These are phyloP conservation scores for Spinibarbus caldwelli DNA, from an alignment of 2,797 vertebrate genomes.

Conservation along the genomic window DNA sequence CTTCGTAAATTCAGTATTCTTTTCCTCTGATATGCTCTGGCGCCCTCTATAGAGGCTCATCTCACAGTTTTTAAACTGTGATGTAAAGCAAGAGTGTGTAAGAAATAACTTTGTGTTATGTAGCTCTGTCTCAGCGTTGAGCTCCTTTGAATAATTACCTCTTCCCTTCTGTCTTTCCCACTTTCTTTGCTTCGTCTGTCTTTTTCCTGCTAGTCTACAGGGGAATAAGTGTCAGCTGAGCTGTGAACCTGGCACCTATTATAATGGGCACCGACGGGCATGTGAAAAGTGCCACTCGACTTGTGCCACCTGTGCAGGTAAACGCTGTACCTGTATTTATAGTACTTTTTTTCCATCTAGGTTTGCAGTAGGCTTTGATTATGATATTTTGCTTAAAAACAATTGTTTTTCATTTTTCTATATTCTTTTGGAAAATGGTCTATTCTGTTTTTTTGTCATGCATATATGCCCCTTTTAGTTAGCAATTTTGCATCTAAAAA, in stretches of 20 bases:
- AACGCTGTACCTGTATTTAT: not conserved
- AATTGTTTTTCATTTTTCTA: not conserved
- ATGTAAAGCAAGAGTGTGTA: not conserved
- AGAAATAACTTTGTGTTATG: not conserved
- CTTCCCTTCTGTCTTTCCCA: not conserved
- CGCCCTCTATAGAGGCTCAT: not conserved
- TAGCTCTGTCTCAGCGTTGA: not conserved
- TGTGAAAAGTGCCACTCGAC: conserved; percentile 92
- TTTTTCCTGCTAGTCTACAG: conserved; percentile 85
- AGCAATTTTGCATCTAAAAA: not conserved
- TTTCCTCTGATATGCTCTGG: not conserved
- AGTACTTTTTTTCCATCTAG: not conserved
- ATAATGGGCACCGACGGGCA: conserved; percentile 85
- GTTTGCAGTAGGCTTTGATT: not conserved
- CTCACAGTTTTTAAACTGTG: not conserved
- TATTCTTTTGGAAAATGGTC: not conserved
- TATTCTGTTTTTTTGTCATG: not conserved
- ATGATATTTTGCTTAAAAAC: not conserved
- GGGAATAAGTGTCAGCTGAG: conserved; percentile 87
- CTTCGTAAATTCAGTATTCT: not conserved
- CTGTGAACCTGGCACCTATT: conserved; percentile 90
- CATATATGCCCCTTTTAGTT: not conserved
- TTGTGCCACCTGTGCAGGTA: conserved; percentile 96
- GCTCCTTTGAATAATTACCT: conserved; percentile 58
- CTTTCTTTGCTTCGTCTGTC: conserved; percentile 3